Evolutionary conservation across 2,113 vertebrate species (phyloP).

Genomic region (Struthio camelus): DNA sequence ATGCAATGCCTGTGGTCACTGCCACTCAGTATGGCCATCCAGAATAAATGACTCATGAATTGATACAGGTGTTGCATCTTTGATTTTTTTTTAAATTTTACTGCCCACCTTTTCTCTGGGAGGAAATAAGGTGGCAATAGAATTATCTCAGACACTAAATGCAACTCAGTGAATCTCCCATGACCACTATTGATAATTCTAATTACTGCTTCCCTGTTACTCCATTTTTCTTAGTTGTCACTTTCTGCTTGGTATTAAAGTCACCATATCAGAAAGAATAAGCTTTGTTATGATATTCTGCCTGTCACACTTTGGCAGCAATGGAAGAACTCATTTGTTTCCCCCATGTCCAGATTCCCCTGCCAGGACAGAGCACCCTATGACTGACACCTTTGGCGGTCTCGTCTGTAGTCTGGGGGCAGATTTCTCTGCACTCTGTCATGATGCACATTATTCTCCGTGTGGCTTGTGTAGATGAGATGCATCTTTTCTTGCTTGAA

Average conservation of each 20-base stretch:
- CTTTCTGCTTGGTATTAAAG: neutral
- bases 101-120: neutral
- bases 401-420: neutral
- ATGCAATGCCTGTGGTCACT: neutral
- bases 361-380: neutral
- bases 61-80: fast-evolving
- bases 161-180: neutral
- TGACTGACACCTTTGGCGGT: neutral
- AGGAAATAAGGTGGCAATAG: neutral
- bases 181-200: neutral
- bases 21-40: neutral
- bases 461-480: neutral
- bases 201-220: neutral
- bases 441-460: fast-evolving
- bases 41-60: neutral
- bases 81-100: neutral
- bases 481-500: neutral
- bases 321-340: neutral
- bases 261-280: neutral
- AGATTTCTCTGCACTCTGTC: neutral
- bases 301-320: neutral
- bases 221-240: neutral
- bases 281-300: neutral
- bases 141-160: neutral
- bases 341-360: neutral